A percentile compares a stretch with the other conserved stretches of the same genome.
Evolutionary conservation across 2,113 vertebrate genomes (phyloP).

Genomic region (Baryphthengus martii): DNA sequence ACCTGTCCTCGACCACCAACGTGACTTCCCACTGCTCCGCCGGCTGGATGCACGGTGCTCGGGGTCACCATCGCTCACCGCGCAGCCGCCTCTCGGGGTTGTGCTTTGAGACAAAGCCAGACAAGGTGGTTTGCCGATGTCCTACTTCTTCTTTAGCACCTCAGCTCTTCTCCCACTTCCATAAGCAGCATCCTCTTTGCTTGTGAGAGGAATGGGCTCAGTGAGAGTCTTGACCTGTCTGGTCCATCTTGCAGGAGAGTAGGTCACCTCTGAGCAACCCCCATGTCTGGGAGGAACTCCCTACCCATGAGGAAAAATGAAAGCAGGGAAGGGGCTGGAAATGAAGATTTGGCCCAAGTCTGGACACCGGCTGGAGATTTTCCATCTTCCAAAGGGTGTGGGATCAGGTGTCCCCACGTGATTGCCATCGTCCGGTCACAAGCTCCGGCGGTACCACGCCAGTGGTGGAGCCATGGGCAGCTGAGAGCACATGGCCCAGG

Average conservation of each 20-base stretch:
- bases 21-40: rapidly evolving
- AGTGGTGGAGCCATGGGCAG: rapidly evolving
- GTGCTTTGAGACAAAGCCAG: background rate
- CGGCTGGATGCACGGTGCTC: rapidly evolving
- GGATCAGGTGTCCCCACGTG: rapidly evolving
- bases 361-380: background rate
- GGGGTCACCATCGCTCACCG: rapidly evolving
- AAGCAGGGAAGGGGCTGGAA: background rate
- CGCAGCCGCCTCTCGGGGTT: background rate
- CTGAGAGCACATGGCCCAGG: background rate
- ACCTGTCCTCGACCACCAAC: rapidly evolving
- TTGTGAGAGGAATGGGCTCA: rapidly evolving
- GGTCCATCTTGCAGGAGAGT: background rate
- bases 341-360: background rate
- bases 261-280: background rate
- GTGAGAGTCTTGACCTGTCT: rapidly evolving
- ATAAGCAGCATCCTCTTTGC: background rate
- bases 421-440: background rate
- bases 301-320: background rate
- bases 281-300: background rate
- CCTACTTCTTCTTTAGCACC: background rate
- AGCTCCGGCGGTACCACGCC: rapidly evolving
- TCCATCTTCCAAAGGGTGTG: background rate
- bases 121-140: background rate
- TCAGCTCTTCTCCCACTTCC: background rate